Evolutionary conservation across 2,113 vertebrate genomes (phyloP).

Genomic region (Marmota monax): DNA sequence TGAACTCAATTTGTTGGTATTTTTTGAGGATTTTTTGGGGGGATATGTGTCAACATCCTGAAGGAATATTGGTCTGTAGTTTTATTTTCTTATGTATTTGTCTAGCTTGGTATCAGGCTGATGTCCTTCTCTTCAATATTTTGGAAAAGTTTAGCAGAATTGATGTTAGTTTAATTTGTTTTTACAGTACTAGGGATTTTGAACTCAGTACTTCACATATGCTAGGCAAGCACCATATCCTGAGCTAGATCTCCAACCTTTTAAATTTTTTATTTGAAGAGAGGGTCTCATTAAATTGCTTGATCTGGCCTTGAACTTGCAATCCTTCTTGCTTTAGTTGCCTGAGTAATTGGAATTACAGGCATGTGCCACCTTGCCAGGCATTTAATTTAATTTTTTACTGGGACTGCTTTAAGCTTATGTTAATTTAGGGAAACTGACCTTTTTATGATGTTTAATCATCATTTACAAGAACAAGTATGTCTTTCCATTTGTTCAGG

Average conservation of each 20-base stretch:
- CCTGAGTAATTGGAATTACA: neutral
- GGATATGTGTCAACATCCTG: neutral
- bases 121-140: neutral
- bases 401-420: neutral
- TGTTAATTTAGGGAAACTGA: neutral
- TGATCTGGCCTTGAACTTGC: neutral
- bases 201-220: neutral
- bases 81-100: slow-evolving; percentile 26
- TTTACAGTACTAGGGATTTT: neutral
- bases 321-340: neutral
- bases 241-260: neutral
- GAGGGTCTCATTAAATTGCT: neutral
- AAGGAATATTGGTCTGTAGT: neutral
- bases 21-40: neutral
- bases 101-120: neutral
- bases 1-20: neutral
- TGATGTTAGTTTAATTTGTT: neutral
- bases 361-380: neutral
- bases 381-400: neutral
- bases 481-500: neutral
- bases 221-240: neutral
- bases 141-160: slow-evolving; percentile 12
- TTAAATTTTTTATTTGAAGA: neutral
- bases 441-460: neutral
- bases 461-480: neutral